Evolutionary conservation across 2,888 invertebrate species (phyloP).

Genomic region (Lasioglossum lativentre): DNA sequence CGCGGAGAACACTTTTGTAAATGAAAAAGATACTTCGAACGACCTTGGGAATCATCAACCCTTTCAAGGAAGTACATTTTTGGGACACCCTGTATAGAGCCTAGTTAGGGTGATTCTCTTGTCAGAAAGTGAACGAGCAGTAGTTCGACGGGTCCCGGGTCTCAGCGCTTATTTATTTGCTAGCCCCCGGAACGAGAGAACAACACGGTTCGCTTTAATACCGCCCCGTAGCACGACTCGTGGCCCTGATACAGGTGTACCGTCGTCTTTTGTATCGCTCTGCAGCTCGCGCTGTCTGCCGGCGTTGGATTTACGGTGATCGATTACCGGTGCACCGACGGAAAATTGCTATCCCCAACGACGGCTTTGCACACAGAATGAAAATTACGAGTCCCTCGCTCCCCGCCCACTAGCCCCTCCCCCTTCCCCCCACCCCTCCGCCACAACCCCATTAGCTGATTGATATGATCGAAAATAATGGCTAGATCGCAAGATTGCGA

Average conservation of each 20-base stretch:
- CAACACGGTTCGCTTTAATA: constrained; percentile 17
- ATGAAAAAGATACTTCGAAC: too few species aligned
- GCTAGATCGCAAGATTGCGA: constrained; percentile 41
- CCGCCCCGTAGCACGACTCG: not conserved
- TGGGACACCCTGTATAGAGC: not conserved
- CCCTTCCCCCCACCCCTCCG: not conserved
- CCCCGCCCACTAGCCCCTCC: not conserved
- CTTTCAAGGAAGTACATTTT: too few species aligned
- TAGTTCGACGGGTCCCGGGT: not conserved
- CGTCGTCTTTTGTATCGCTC: not conserved
- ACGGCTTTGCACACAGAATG: constrained; percentile 50
- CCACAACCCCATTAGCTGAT: constrained; percentile 57
- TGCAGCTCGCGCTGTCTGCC: not conserved
- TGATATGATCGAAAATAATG: constrained; percentile 65
- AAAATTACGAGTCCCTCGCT: constrained; percentile 35
- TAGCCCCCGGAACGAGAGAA: not conserved
- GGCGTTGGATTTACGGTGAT: constrained; percentile 49
- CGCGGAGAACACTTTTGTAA: too few species aligned
- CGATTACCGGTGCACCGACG: constrained; percentile 47
- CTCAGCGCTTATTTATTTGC: constrained; percentile 1
- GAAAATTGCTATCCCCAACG: constrained; percentile 57
- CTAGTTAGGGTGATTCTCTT: not conserved
- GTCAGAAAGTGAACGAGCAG: not conserved
- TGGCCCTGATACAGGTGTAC: constrained; percentile 21
- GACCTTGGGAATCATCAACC: too few species aligned